Evolutionary conservation across 2,113 vertebrate species (phyloP).

Genomic region (Rhabdomys dilectus): DNA sequence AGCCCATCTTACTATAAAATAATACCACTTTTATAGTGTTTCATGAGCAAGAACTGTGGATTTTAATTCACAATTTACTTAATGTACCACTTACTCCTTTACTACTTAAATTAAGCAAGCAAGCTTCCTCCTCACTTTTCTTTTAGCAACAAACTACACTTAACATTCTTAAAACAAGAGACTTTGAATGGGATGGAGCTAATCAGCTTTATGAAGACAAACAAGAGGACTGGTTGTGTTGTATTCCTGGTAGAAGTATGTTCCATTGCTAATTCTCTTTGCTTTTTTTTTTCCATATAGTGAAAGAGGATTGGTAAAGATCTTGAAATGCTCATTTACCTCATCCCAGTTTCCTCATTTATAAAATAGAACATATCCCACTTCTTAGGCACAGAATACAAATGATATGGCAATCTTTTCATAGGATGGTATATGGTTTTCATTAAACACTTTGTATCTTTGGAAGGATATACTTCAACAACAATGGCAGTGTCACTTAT

Average conservation of each 20-base stretch:
- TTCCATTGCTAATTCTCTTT: neutral
- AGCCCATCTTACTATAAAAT: neutral
- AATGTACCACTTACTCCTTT: neutral
- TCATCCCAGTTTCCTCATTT: neutral
- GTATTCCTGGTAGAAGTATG: neutral
- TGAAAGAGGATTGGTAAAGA: neutral
- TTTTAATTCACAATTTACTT: constrained; percentile 45
- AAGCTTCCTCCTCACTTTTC: neutral
- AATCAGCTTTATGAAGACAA: neutral
- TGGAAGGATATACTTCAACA: neutral
- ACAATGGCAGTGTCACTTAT: neutral
- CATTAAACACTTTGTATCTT: neutral
- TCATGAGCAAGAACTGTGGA: neutral
- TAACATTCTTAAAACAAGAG: neutral
- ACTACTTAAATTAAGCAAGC: neutral
- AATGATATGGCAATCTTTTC: neutral
- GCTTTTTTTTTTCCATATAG: neutral
- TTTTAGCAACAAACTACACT: neutral
- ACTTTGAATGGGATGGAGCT: neutral
- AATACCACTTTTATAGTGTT: neutral
- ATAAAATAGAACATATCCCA: neutral
- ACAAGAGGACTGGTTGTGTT: neutral
- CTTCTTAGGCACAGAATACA: neutral
- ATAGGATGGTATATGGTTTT: neutral
- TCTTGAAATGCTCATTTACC: neutral